phyloP scores from a whole-genome alignment of 2,797 vertebrate genomes.

The Cyprinella venusta region DNA sequence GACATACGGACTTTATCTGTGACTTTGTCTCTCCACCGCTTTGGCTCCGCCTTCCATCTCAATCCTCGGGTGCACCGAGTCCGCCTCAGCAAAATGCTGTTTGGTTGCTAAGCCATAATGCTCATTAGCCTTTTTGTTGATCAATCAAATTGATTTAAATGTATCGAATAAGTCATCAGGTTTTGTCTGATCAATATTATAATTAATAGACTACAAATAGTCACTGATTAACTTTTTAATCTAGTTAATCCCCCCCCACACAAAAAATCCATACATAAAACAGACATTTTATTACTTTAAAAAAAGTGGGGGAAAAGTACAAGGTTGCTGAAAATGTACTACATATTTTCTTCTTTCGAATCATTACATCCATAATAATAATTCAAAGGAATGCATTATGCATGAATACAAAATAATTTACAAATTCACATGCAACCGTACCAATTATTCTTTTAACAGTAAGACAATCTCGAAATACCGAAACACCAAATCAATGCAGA shows the following conservation, averaged over 20 bases:
- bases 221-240: background rate
- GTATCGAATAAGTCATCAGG: background rate
- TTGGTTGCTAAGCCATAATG: too few relatives aligned
- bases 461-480: constrained; percentile 41
- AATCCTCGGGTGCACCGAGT: too few relatives aligned
- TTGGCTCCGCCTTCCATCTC: too few relatives aligned
- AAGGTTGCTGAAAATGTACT: constrained; percentile 51
- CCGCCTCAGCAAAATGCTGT: background rate
- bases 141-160: background rate
- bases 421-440: constrained; percentile 56
- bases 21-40: too few relatives aligned
- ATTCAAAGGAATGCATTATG: constrained; percentile 46
- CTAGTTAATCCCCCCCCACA: background rate
- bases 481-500: constrained; percentile 50
- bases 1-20: too few relatives aligned
- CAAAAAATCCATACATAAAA: constrained; percentile 9
- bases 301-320: constrained; percentile 45
- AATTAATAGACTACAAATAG: background rate
- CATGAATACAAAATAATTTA: constrained; percentile 60
- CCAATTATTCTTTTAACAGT: constrained; percentile 43
- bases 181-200: background rate
- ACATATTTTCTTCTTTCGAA: constrained; percentile 41
- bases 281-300: constrained; percentile 55
- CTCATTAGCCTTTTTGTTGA: background rate
- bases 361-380: constrained; percentile 42